phyloP scores from a whole-genome alignment of 1,140 invertebrate genomes.

The Heterodera carotae region DNA sequence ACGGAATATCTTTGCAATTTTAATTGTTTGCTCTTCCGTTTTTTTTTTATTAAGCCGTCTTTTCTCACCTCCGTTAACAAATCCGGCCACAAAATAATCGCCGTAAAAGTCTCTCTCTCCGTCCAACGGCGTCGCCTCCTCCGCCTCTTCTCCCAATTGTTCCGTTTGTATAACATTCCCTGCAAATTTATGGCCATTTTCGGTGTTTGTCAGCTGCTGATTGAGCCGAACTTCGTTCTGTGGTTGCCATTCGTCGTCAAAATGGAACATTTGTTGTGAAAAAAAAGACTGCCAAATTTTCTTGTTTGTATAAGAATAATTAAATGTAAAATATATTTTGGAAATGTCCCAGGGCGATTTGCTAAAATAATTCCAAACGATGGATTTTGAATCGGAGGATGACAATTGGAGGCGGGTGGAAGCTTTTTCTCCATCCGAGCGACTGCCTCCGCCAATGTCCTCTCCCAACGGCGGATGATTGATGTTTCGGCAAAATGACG shows the following conservation, averaged over 20 bases:
- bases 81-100: conserved; percentile 10
- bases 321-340: background rate
- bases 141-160: background rate
- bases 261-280: conserved; percentile 4
- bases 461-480: background rate
- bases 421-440: background rate
- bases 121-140: background rate
- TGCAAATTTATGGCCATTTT: too few species aligned
- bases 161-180: background rate
- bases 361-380: background rate
- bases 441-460: background rate
- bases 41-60: too few species aligned
- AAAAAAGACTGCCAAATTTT: background rate
- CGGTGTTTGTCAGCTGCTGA: background rate
- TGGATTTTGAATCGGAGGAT: background rate
- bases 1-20: too few species aligned
- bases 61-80: background rate
- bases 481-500: conserved; percentile 13
- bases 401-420: background rate
- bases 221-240: background rate
- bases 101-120: conserved; percentile 1
- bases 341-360: background rate
- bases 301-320: background rate
- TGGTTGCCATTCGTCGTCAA: conserved; percentile 7
- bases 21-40: too few species aligned